Evolutionary conservation across 2,113 vertebrate species (phyloP), one percentile per base, ranked within the genome.

Genomic region (Heterotis niloticus): DNA sequence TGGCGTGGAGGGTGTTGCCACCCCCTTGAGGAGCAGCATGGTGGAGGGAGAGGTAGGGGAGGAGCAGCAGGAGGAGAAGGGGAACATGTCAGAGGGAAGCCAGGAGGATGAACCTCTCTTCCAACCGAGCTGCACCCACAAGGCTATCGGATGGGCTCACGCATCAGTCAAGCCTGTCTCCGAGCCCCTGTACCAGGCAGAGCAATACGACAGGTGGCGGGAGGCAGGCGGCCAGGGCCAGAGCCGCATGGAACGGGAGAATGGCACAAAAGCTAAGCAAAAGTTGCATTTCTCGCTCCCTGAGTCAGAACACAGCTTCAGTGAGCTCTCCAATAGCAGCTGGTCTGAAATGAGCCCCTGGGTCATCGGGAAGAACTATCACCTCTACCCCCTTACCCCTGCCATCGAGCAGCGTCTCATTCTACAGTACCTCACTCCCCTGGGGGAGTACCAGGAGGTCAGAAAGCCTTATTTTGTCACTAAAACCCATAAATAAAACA

Each of bases 321-420:
- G 94, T 18, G 98, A 99, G 84, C 92, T 98, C n/a, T 98, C 96
- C 84, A 99, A 99, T 86, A 99, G 96, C 92, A 99, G 98, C 92
- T 99, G 98, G 98, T 97, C 97, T 68, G 98, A 98, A 90, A 99
- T 95, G 96, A 98, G 97, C 81, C 95, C 96, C 0, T 99, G 96
- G 97, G 98, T 99, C 82, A 98, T 99, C 83, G 98, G 98, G 82
- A 98, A 96, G 87, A 99, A 96, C 90, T 99, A 98, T 54, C 96
- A 94, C 5, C 94, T 99, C 85, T 95, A 92, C 79, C 98, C 98
- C 65, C 92, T 99, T 86, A 99, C 97, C 81, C 89, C 97, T 0
- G 96, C 95, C 85, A 98, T 98, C 66, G 97, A 99, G 83, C 97
- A 98, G 88, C 94, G 97, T 67, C 94, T 99, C 62, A 98, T 99